phyloP scores from a whole-genome alignment of 1,140 invertebrate species.

The Caenorhabditis inopinata region DNA sequence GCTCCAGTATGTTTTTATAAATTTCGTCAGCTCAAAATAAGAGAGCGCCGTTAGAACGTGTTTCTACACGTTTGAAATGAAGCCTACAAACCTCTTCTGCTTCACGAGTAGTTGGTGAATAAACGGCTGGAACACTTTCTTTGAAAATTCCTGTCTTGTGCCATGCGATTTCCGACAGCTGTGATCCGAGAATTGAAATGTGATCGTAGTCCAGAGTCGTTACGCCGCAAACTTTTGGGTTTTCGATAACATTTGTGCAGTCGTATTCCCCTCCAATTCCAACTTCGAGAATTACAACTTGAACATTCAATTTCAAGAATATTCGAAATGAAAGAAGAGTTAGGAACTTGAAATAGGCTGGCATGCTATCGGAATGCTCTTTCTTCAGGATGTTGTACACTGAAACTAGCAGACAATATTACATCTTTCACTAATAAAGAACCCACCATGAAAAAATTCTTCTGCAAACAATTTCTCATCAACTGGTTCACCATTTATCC shows the following conservation, averaged over 20 bases:
- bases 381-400: constrained; percentile 6
- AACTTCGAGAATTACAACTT: constrained; percentile 91
- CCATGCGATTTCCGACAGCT: constrained; percentile 82
- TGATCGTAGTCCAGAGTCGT: constrained; percentile 91
- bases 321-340: constrained; percentile 87
- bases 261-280: constrained; percentile 94
- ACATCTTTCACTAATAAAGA: background rate
- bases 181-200: constrained; percentile 77
- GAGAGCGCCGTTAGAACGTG: too few species aligned
- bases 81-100: constrained; percentile 79
- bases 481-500: constrained; percentile 81
- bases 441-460: constrained; percentile 76
- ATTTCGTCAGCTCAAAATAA: too few species aligned
- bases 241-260: constrained; percentile 84
- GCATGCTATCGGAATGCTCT: constrained; percentile 71
- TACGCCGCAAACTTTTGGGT: constrained; percentile 82
- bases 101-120: constrained; percentile 71
- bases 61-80: too few species aligned
- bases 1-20: too few species aligned
- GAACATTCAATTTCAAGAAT: constrained; percentile 80
- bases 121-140: constrained; percentile 40
- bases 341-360: constrained; percentile 89
- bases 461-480: constrained; percentile 75
- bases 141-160: constrained; percentile 97
- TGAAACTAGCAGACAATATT: background rate